phyloP scores from a whole-genome alignment of 2,113 vertebrate genomes.

The Oncorhynchus nerka region DNA sequence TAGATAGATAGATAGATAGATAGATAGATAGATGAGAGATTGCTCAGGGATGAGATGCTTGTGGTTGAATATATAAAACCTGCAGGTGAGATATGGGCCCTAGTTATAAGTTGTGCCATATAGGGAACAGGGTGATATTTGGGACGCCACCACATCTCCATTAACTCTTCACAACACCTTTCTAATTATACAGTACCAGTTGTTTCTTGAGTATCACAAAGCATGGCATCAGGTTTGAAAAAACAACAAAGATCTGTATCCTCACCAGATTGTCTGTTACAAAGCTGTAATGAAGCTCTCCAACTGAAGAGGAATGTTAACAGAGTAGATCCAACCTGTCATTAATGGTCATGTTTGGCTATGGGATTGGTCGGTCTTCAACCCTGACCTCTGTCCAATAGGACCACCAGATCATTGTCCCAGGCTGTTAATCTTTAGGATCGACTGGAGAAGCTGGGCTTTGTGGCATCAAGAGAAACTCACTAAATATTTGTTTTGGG shows the following conservation, averaged over 20 bases:
- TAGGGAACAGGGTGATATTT: no score
- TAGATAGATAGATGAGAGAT: neutral
- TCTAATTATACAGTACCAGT: neutral
- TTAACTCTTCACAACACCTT: neutral
- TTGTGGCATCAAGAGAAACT: conserved; percentile 28
- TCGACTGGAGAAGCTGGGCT: conserved; percentile 16
- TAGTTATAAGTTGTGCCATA: no score
- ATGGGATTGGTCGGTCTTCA: conserved; percentile 1
- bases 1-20: no score
- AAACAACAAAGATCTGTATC: neutral
- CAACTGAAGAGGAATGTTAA: neutral
- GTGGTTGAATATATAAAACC: neutral
- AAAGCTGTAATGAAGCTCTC: neutral
- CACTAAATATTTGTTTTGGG: conserved; percentile 43
- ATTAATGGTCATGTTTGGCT: neutral
- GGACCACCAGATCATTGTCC: neutral
- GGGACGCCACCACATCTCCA: neutral
- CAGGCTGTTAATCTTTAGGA: conserved; percentile 6
- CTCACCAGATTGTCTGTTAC: neutral
- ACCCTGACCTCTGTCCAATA: conserved; percentile 5
- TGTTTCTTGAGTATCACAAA: conserved; percentile 2
- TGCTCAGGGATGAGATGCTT: neutral
- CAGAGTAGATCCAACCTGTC: conserved; percentile 6
- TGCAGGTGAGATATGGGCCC: neutral
- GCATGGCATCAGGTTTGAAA: neutral